phyloP scores from a whole-genome alignment of 2,888 invertebrate species.

The Drosophila setosimentum region DNA sequence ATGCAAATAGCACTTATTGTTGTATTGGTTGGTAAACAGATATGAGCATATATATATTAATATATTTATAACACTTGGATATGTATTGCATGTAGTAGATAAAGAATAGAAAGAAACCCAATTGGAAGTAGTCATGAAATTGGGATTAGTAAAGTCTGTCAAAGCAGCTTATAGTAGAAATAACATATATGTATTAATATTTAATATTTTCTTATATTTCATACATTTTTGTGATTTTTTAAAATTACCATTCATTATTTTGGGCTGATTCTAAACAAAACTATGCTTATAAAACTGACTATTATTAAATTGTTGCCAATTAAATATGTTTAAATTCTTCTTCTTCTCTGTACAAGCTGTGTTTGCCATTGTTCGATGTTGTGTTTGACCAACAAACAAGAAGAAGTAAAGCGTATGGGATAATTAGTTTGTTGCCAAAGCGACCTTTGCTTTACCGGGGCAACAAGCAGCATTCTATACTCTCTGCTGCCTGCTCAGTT shows the following conservation, averaged over 20 bases:
- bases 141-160: neutral
- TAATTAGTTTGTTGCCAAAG: slow-evolving; percentile 7
- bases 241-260: too few relatives aligned
- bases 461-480: slow-evolving; percentile 17
- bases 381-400: neutral
- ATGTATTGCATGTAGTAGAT: slow-evolving; percentile 30
- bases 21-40: neutral
- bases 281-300: neutral
- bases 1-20: slow-evolving; percentile 33
- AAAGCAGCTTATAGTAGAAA: neutral
- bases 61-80: slow-evolving; percentile 24
- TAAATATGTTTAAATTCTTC: neutral
- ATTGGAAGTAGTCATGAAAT: slow-evolving; percentile 9
- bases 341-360: neutral
- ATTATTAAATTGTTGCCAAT: neutral
- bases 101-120: slow-evolving; percentile 2
- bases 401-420: neutral
- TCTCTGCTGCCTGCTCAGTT: slow-evolving; percentile 1
- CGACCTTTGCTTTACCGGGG: slow-evolving; percentile 14
- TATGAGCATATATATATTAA: neutral
- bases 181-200: neutral
- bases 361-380: neutral
- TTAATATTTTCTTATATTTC: neutral
- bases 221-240: neutral
- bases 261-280: neutral